Conservation (phyloP, 2,113 vertebrate genomes). For the Tragelaphus buxtoni region DNA sequence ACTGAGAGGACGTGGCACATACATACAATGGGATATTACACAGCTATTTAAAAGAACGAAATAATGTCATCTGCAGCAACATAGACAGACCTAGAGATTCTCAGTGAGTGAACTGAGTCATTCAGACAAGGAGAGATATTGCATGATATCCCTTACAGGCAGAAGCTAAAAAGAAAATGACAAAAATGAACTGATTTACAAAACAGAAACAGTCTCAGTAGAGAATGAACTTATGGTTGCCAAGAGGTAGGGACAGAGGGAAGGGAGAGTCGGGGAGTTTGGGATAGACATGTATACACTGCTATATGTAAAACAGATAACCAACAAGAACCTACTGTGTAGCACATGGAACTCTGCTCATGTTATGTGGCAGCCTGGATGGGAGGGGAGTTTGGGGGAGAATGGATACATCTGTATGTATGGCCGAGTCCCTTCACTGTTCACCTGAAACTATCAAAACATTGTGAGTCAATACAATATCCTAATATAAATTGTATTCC, state of each 20-base stretch:
- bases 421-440: neutral
- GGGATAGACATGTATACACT: neutral
- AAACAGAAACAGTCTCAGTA: neutral
- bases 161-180: neutral
- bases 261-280: neutral
- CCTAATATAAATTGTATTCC: neutral
- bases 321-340: neutral
- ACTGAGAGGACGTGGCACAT: neutral
- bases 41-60: neutral
- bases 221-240: neutral
- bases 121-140: neutral
- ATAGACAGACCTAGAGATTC: neutral
- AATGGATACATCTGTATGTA: neutral
- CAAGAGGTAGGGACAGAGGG: neutral
- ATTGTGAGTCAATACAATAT: neutral
- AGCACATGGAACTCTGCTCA: neutral
- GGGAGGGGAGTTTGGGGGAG: neutral
- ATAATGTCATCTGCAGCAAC: neutral
- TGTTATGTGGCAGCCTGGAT: neutral
- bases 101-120: neutral
- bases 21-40: neutral
- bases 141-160: neutral
- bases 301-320: neutral
- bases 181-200: neutral
- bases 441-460: neutral